A percentile compares a stretch with the other conserved stretches of the same genome.
These are phyloP conservation scores for Maconellicoccus hirsutus DNA, from an alignment of 1,140 invertebrate species.

Conservation along the genomic window DNA sequence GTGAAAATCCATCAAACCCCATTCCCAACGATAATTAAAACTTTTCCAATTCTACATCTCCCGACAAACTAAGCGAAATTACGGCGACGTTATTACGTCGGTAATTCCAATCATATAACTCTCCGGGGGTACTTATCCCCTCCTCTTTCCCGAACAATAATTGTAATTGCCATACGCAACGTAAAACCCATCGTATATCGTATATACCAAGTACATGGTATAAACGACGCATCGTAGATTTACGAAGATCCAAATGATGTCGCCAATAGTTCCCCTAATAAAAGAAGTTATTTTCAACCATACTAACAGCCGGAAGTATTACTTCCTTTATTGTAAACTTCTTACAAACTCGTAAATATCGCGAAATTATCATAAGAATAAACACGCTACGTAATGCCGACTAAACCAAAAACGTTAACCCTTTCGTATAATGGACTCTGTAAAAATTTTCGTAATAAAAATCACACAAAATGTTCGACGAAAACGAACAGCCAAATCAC, in stretches of 20 bases:
- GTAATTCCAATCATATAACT: too few relatives aligned
- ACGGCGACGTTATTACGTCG: too few relatives aligned
- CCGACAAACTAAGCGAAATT: too few relatives aligned
- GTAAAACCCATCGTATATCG: too few relatives aligned
- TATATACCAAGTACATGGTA: not conserved
- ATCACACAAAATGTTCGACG: not conserved
- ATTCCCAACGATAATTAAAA: too few relatives aligned
- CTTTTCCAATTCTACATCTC: too few relatives aligned
- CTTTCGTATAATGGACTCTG: not conserved
- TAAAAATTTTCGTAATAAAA: not conserved
- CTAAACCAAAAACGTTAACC: too few relatives aligned
- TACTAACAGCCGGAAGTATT: not conserved
- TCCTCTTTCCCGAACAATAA: too few relatives aligned
- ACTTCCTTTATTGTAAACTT: not conserved
- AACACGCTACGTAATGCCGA: not conserved
- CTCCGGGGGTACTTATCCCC: too few relatives aligned
- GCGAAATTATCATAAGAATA: slow-evolving; percentile 9
- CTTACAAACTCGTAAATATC: not conserved
- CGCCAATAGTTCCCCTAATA: slow-evolving; percentile 3
- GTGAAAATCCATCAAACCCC: too few relatives aligned
- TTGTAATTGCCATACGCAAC: too few relatives aligned
- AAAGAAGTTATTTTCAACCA: slow-evolving; percentile 5
- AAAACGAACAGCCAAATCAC: not conserved
- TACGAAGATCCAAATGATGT: not conserved
- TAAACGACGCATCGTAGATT: not conserved